Conservation (phyloP, 2,113 vertebrate genomes). For the Turdus rufiventris region DNA sequence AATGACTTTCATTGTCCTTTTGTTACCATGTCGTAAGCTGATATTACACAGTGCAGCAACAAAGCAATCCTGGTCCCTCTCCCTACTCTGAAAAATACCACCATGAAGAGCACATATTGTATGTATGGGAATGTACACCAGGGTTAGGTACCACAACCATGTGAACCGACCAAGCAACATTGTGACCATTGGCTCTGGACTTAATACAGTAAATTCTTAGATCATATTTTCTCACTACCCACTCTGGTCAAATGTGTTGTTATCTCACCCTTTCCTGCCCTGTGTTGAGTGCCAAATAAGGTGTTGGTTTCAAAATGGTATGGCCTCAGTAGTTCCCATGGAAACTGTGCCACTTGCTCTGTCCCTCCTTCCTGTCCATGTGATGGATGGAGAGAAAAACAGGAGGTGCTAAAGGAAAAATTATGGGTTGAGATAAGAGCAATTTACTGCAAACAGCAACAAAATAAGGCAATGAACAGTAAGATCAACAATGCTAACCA, state of each 20-base stretch:
- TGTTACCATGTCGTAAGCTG: background rate
- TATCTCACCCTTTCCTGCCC: background rate
- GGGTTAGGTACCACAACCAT: too few relatives aligned
- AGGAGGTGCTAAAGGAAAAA: background rate
- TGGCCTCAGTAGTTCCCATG: background rate
- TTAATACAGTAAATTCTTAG: background rate
- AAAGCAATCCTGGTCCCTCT: background rate
- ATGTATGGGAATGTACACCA: background rate
- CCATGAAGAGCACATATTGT: too few relatives aligned
- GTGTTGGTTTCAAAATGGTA: background rate
- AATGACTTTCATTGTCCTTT: background rate
- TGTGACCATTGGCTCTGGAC: background rate
- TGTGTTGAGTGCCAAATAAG: background rate
- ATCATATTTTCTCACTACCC: background rate
- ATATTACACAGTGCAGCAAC: background rate
- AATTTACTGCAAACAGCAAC: background rate
- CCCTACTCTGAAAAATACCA: background rate
- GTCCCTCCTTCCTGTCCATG: background rate
- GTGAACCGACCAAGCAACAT: background rate
- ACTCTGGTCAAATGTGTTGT: background rate
- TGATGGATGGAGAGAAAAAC: background rate
- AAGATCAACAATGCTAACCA: background rate
- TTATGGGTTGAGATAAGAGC: background rate
- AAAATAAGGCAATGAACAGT: background rate
- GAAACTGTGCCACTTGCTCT: background rate